phyloP scores from a whole-genome alignment of 2,888 invertebrate genomes.

The Tenthredo amoena region DNA sequence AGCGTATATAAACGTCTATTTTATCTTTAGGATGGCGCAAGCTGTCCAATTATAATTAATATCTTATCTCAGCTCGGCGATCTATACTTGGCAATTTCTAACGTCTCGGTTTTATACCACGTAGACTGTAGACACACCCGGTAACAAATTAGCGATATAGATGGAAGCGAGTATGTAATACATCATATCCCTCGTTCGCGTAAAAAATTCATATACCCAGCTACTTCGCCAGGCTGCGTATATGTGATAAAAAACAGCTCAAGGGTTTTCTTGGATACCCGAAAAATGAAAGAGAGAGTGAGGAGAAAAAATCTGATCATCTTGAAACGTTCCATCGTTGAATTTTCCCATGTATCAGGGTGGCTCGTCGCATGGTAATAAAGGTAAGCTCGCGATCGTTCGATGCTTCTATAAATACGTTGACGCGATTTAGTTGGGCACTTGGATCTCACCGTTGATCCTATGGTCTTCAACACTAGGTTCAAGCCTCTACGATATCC shows the following conservation, averaged over 20 bases:
- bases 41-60: conserved; percentile 44
- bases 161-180: neutral
- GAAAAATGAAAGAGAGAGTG: neutral
- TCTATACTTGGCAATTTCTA: conserved; percentile 45
- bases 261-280: neutral
- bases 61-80: conserved; percentile 32
- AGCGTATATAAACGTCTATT: conserved; percentile 31
- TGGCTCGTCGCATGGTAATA: neutral
- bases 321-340: neutral
- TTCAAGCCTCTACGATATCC: neutral
- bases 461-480: neutral
- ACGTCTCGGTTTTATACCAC: conserved; percentile 8
- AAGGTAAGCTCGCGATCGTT: neutral
- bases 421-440: conserved; percentile 13
- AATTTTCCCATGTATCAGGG: neutral
- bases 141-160: conserved; percentile 14
- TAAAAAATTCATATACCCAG: neutral
- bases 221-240: neutral
- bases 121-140: neutral
- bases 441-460: neutral
- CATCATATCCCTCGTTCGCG: neutral
- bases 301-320: neutral
- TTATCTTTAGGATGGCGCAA: conserved; percentile 15
- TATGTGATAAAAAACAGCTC: neutral
- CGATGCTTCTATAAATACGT: conserved; percentile 8